These are phyloP conservation scores for Phrynosoma blainvillii DNA, from an alignment of 2,113 vertebrate genomes.

Conservation along the genomic window DNA sequence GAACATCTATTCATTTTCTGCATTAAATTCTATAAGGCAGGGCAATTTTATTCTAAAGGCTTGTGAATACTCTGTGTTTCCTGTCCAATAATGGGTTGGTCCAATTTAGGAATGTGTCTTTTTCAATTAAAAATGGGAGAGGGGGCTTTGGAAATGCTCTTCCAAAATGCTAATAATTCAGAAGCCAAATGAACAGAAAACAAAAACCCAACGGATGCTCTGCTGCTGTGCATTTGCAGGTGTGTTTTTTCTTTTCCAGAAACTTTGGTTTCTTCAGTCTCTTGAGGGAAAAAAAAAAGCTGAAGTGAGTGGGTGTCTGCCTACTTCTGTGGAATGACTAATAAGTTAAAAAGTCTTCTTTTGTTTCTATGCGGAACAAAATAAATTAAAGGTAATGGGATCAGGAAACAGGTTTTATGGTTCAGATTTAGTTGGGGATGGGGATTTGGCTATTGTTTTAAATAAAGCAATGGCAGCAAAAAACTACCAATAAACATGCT, in stretches of 20 bases:
- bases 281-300: background rate
- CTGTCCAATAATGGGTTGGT: no score
- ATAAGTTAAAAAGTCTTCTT: constrained; percentile 16
- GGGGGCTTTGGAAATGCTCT: constrained; percentile 22
- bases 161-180: background rate
- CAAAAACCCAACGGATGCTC: background rate
- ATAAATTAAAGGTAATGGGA: constrained; percentile 14
- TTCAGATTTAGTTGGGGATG: constrained; percentile 29
- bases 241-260: constrained; percentile 29
- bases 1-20: no score
- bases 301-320: constrained; percentile 14
- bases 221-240: constrained; percentile 14
- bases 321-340: constrained; percentile 36
- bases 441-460: background rate
- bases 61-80: no score
- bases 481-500: background rate
- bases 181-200: constrained; percentile 18
- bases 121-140: background rate
- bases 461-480: background rate
- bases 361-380: constrained; percentile 26
- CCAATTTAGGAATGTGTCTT: background rate
- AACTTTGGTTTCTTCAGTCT: constrained; percentile 36
- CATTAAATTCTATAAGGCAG: no score
- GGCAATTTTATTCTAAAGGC: no score
- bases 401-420: background rate